Evolutionary conservation across 2,113 vertebrate genomes (phyloP), one percentile per base, ranked within the genome.

Genomic region (Oriolus oriolus): DNA sequence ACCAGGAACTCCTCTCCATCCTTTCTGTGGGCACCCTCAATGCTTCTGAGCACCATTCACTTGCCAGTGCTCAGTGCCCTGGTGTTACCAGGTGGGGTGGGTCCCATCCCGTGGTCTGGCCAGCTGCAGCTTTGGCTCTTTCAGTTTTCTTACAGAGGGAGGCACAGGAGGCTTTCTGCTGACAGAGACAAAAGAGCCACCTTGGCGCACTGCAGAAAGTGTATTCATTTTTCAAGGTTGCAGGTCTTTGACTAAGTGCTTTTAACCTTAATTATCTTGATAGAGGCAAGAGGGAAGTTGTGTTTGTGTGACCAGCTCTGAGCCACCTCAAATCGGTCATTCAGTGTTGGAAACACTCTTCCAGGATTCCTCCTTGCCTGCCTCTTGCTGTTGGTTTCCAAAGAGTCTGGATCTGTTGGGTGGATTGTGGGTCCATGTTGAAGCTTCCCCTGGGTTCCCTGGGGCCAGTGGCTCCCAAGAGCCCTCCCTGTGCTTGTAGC

Each of bases 61-160:
- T 45, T 56, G 39, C 24, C 11, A 2, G 69, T 0, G 7, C 26
- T 61, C 21, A 4, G 28, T 1, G 4, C 19, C 28, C 11, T 12
- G 15, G 31, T 0, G 0, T 61, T 74, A 44, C 24, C 15, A 26
- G 3, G 31, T 3, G 0, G 14, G 19, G 13, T 28, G 45, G 5
- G 9, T 41, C 19, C 17, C 42, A 33, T 65, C 24, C 71, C n/a
- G 2, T 33, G 56, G 16, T 74, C 37, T 78, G 41, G 8, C 50
- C 12, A 5, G n/a, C 50, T 92, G 76, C 74, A 84, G 59, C 44
- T 86, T 70, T 71, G 63, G 12, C 28, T 94, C 21, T 63, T 73
- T 30, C 83, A 11, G 4, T 66, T 75, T 70, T 69, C 18, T 66
- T 54, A 35, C 19, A 89, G 50, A 88, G 47, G 37, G 31, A 80